Evolutionary conservation across 2,797 vertebrate species (phyloP).

Genomic region (Cyclura pinguis): DNA sequence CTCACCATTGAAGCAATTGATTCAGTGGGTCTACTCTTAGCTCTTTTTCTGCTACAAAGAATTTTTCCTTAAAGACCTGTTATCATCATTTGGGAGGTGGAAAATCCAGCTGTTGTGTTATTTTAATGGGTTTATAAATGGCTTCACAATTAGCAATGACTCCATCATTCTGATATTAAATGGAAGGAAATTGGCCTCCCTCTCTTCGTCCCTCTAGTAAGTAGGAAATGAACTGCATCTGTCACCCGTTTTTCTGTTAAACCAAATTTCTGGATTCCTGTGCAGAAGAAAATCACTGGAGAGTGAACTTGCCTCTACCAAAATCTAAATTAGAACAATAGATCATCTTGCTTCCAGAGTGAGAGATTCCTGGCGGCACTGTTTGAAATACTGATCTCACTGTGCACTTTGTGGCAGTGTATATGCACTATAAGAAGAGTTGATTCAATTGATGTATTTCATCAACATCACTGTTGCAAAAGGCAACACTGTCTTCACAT

Average conservation of each 20-base stretch:
- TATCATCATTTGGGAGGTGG: slow-evolving; percentile 20
- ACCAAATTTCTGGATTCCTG: slow-evolving; percentile 19
- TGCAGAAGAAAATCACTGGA: slow-evolving; percentile 11
- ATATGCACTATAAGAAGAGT: too few species aligned
- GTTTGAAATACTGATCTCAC: neutral
- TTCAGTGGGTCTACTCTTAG: too few species aligned
- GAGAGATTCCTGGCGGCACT: neutral
- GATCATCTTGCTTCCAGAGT: slow-evolving; percentile 46
- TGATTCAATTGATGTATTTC: too few species aligned
- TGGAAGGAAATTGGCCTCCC: slow-evolving; percentile 51
- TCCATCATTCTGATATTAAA: slow-evolving; percentile 57
- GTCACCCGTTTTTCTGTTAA: slow-evolving; percentile 3
- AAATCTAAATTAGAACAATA: slow-evolving; percentile 59
- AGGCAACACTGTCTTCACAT: too few species aligned
- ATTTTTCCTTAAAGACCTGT: slow-evolving; percentile 32
- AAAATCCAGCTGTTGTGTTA: slow-evolving; percentile 36
- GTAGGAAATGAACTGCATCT: neutral
- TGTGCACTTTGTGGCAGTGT: neutral
- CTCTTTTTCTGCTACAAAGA: slow-evolving; percentile 21
- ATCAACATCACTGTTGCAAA: too few species aligned
- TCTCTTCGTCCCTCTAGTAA: slow-evolving; percentile 21
- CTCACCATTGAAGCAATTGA: too few species aligned
- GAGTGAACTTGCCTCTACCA: slow-evolving; percentile 33
- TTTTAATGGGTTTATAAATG: slow-evolving; percentile 67
- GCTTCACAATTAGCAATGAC: slow-evolving; percentile 56